Conservation (phyloP, 2,113 vertebrate species). For the Crotalus horridus region DNA sequence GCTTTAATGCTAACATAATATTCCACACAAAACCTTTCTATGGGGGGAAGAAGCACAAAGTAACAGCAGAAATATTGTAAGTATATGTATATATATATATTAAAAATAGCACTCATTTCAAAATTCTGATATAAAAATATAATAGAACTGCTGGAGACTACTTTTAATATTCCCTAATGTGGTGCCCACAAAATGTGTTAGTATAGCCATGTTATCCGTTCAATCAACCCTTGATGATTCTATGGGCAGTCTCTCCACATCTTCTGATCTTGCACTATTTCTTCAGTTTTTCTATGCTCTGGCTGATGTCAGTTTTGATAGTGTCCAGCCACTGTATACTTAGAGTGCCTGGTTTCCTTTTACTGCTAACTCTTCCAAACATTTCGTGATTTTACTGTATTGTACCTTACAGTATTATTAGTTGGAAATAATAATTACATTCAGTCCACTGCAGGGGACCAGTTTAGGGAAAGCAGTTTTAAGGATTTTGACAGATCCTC, state of each 20-base stretch:
- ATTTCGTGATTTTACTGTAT: neutral
- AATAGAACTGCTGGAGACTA: neutral
- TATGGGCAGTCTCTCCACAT: neutral
- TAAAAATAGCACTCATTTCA: neutral
- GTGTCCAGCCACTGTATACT: neutral
- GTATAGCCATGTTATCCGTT: neutral
- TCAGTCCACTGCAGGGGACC: neutral
- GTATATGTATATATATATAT: constrained; percentile 31
- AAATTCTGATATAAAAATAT: neutral
- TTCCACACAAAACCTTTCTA: constrained; percentile 99
- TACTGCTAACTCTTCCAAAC: neutral
- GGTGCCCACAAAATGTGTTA: neutral
- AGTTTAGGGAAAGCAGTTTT: neutral
- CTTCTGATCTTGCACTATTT: neutral
- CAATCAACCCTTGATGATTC: neutral
- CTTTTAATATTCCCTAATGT: neutral
- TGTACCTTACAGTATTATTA: neutral
- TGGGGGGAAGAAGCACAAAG: constrained; percentile 96
- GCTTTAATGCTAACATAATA: constrained; percentile 90
- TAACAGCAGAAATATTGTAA: constrained; percentile 99
- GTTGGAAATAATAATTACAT: neutral
- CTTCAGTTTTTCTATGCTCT: neutral
- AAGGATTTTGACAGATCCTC: neutral
- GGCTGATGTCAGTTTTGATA: neutral
- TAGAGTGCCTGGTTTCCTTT: neutral